Evolutionary conservation across 2,888 invertebrate genomes (phyloP).

Genomic region (Caenorhabditis sinica): DNA sequence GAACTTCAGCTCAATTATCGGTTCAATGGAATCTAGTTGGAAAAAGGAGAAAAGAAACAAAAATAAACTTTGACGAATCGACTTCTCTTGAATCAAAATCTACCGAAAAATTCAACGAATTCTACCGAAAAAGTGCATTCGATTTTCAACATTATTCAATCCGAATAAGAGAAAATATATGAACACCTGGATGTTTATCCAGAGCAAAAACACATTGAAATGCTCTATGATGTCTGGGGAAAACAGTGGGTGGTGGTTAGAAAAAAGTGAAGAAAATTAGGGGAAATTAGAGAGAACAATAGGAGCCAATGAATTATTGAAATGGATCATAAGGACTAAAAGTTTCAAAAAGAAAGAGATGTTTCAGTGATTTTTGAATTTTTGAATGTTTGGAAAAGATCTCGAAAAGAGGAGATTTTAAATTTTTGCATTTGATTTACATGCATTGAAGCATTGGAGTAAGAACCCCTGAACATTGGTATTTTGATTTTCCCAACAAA

Average conservation of each 20-base stretch:
- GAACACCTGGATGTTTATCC: constrained; percentile 41
- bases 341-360: constrained; percentile 4
- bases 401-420: not conserved
- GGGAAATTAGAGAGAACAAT: constrained; percentile 8
- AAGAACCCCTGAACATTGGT: not conserved
- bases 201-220: constrained; percentile 13
- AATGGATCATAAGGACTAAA: constrained; percentile 7
- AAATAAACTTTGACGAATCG: too few relatives aligned
- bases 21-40: not conserved
- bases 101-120: not conserved
- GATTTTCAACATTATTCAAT: constrained; percentile 15
- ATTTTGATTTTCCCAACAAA: not conserved
- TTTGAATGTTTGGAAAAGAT: not conserved
- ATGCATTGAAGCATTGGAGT: too few relatives aligned
- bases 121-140: not conserved
- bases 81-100: too few relatives aligned
- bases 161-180: constrained; percentile 24
- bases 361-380: constrained; percentile 1
- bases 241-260: constrained; percentile 15
- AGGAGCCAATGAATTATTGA: constrained; percentile 21
- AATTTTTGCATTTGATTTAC: not conserved
- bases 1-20: not conserved
- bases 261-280: not conserved
- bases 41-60: not conserved
- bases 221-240: constrained; percentile 6